Base-by-base conservation (phyloP, 53 echinoderm and acorn worm species). In the Glandiceps talaboti region DNA sequence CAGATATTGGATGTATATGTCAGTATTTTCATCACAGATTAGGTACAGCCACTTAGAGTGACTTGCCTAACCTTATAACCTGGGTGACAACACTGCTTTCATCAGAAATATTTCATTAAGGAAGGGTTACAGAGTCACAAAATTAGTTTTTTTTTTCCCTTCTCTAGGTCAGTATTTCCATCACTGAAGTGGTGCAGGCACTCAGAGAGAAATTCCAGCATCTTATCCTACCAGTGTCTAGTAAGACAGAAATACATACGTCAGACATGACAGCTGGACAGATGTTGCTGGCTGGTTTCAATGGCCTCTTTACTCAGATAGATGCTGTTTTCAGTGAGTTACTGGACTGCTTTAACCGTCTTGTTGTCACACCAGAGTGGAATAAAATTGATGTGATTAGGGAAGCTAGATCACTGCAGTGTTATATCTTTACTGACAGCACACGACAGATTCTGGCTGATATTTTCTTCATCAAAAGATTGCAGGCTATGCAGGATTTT, bases 271-370 rank as follows among this genome's bases (percentile, higher is more conserved):
- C 64, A 20, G 64, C 64, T 85, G 97, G 91, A 0, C 92, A 96
- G 89, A 86, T 82, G 75, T 89, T 96, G 14, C 82, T 96, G 27
- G 87, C 90, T 6, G 87, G 84, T 78, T 81, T 91, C 80, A 81
- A 93, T 74, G 92, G 88, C 25, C 86, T 90, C 77, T 96, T 96
- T 80, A 79, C 81, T 79, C 83, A 87, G 79, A 86, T 96, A 30
- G 81, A 88, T 76, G 89, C 83, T 27, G 83, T 80, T 74, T 77
- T 96, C n/a, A 80, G 79, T 33, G 84, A 88, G 45, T 88, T 93
- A 75, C 75, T 88, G 25, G 75, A 73, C 77, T 81, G 77, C 80
- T 84, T 89, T 84, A 87, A 93, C 30, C 76, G 79, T 78, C 74
- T 93, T 75, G 74, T 77, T 1, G 84, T 93, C 74, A 90, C 93